A percentile compares a stretch with the other conserved stretches of the same genome.
Conservation (phyloP, 2,113 vertebrate genomes). For the Cricetomys ansorgei region DNA sequence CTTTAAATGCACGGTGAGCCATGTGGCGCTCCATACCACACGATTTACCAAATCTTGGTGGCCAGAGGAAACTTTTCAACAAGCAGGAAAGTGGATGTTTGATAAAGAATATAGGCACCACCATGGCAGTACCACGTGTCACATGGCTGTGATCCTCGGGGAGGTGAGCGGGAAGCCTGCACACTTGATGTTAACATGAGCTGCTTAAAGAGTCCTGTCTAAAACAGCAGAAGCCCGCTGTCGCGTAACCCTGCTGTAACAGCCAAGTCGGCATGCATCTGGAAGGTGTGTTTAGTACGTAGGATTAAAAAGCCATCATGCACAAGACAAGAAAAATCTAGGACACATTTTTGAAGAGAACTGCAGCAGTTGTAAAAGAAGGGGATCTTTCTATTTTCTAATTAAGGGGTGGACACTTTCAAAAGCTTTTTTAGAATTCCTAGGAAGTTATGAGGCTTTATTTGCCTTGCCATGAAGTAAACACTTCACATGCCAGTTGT, state of each 20-base stretch:
- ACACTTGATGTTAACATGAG: not conserved
- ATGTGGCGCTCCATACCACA: not conserved
- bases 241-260: not conserved
- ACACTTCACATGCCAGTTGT: not conserved
- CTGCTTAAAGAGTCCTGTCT: not conserved
- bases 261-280: not conserved
- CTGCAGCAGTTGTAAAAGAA: not conserved
- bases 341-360: constrained; percentile 41
- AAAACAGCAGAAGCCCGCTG: not conserved
- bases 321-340: constrained; percentile 9
- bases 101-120: not conserved
- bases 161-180: not conserved
- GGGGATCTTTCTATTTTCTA: constrained; percentile 6
- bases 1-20: not conserved
- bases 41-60: not conserved
- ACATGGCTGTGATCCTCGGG: not conserved
- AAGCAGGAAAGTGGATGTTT: not conserved
- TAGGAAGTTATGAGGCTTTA: not conserved
- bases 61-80: not conserved
- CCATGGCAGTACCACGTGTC: not conserved
- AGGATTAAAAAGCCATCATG: not conserved
- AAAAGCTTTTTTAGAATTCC: not conserved
- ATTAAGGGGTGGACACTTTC: not conserved
- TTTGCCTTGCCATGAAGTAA: not conserved
- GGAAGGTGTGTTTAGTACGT: not conserved